Base-by-base conservation (phyloP, 2,888 invertebrate genomes). In the Augochlorella aurata region DNA sequence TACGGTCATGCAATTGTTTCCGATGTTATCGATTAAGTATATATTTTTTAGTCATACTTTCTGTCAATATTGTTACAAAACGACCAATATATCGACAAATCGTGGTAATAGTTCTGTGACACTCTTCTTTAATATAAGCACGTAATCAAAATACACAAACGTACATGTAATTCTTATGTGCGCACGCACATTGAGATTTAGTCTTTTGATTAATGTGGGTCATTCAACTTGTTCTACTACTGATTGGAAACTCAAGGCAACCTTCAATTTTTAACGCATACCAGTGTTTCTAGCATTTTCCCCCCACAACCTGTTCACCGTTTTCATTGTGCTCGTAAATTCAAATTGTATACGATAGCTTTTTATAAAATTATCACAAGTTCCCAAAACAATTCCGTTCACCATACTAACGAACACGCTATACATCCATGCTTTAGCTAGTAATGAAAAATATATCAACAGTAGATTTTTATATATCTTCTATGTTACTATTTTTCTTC, bases 401-500 rank as follows among this genome's bases (percentile, higher is more conserved):
- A 63, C 38, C 18, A 38, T 65, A n/a, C 44, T 10, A 44, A 65
- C n/a, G 44, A 65, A 44, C 44, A 65, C 12, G 0, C 65, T 44
- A n/a, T 65, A 73, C 49, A 65, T 49, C 50, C 50, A 65, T 50
- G 50, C 44, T 65, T 73, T 38, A 65, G 65, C 50, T 47, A 54
- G 68, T 74, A 67, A 74, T 74, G 45, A 77, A 74, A 77, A 77
- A 72, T 77, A 77, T 77, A 72, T 77, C 52, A 24, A 47, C 54
- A 24, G 58, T 58, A 45, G 73, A 47, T 65, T 70, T 58, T 45
- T 70, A 65, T 74, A 63, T 44, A 58, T 73, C 50, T 29, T 45
- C 70, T 67, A 70, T 47, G 61, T 50, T 68, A 68, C 58, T 68
- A 65, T 76, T 72, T 73, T 61, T 71, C 44, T 63, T 75, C 69